Evolutionary conservation across 23 tunicate species (phyloP).

Genomic region (Trididemnum clinides): DNA sequence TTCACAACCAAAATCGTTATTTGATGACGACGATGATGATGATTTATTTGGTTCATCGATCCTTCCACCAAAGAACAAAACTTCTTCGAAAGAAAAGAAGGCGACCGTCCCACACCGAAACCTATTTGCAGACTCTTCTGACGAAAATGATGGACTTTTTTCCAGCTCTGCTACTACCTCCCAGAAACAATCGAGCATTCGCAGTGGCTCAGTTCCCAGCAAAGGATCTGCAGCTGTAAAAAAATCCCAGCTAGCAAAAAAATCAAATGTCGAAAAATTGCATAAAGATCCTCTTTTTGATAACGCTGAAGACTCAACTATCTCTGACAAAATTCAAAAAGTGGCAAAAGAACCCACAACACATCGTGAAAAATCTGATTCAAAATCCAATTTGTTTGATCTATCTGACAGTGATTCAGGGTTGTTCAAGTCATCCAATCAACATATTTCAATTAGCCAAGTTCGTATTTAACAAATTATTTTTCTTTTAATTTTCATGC

Average conservation of each 20-base stretch:
- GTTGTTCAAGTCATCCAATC: neutral
- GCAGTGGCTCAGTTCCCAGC: neutral
- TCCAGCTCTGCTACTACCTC: neutral
- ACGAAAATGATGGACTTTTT: constrained; percentile 1
- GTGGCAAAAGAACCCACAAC: neutral
- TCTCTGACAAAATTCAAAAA: neutral
- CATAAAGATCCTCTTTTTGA: neutral
- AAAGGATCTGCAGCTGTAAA: neutral
- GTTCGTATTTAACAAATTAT: neutral
- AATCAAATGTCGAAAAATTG: neutral
- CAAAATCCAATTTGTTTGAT: constrained; percentile 10
- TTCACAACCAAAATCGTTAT: neutral
- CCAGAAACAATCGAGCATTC: neutral
- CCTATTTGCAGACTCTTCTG: neutral
- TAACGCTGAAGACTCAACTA: neutral
- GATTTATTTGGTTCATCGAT: neutral
- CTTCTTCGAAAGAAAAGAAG: neutral
- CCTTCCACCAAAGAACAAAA: neutral
- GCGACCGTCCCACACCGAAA: neutral
- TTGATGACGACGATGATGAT: neutral
- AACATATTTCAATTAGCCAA: neutral
- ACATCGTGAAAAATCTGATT: neutral
- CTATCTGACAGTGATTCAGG: constrained; percentile 9
- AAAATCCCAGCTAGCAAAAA: neutral
- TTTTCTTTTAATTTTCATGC: too few species aligned